A percentile compares a stretch with the other conserved stretches of the same genome.
phyloP scores from a whole-genome alignment of 1,140 invertebrate species.

The Piezodorus guildinii region DNA sequence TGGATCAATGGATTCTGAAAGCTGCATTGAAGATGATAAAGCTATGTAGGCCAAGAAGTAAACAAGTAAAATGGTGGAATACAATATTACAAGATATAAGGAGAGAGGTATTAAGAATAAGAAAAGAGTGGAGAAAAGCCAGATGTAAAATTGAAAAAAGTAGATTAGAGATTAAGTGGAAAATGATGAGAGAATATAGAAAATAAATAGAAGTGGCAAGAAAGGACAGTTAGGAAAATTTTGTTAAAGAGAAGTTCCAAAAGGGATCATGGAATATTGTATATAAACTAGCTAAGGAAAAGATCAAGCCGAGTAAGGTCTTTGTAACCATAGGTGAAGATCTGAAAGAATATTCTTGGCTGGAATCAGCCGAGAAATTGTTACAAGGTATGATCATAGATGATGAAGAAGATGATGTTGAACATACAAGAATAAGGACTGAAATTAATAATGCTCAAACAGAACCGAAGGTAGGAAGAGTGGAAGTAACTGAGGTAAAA shows the following conservation, averaged over 20 bases:
- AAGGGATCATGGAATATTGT: neutral
- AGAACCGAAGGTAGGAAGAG: neutral
- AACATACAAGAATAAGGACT: neutral
- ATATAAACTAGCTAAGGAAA: neutral
- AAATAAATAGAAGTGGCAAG: neutral
- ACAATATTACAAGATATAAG: too few relatives aligned
- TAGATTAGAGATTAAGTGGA: too few relatives aligned
- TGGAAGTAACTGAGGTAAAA: neutral
- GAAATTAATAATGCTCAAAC: neutral
- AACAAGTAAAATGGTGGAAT: too few relatives aligned
- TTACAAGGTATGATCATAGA: neutral
- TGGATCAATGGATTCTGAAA: too few relatives aligned
- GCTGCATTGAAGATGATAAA: too few relatives aligned
- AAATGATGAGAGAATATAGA: neutral
- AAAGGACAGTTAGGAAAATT: neutral
- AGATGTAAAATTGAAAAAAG: too few relatives aligned
- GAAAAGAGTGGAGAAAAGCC: too few relatives aligned
- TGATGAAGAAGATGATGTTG: neutral
- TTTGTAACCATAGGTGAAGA: neutral
- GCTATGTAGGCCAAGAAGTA: too few relatives aligned
- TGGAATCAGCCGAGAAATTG: neutral
- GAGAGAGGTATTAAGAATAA: too few relatives aligned
- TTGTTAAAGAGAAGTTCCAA: neutral
- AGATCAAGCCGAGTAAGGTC: neutral
- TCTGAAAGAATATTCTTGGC: neutral